phyloP scores from a whole-genome alignment of 2,113 vertebrate species.

The Prunella himalayana region DNA sequence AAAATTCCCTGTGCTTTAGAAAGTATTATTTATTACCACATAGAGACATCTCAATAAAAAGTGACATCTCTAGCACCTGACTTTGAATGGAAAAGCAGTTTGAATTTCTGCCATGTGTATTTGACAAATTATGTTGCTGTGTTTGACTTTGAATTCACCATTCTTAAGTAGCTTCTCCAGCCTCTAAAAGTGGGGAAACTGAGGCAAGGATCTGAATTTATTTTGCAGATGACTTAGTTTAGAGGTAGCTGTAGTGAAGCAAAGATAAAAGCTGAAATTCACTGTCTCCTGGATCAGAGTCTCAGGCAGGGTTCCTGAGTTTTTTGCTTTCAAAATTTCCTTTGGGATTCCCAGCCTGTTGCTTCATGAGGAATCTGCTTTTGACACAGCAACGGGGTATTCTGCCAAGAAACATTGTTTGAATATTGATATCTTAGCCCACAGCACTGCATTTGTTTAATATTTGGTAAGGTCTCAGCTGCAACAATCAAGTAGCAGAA shows the following conservation, averaged over 20 bases:
- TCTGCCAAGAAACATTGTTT: not conserved
- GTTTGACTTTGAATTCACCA: not conserved
- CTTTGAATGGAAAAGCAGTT: not conserved
- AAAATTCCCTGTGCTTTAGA: not conserved
- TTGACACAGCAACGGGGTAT: not conserved
- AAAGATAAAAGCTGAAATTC: not conserved
- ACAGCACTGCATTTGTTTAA: not conserved
- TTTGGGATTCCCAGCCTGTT: not conserved
- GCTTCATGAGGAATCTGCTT: not conserved
- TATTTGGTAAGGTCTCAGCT: not conserved
- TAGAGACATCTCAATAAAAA: not conserved
- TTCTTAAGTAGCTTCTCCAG: not conserved
- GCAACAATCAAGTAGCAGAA: not conserved
- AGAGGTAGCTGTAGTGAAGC: not conserved
- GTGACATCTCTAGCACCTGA: not conserved
- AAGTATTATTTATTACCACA: not conserved
- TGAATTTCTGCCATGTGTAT: not conserved
- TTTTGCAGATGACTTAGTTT: not conserved
- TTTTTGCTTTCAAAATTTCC: not conserved
- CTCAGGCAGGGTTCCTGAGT: not conserved
- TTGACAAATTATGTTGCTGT: not conserved
- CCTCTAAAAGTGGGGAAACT: not conserved
- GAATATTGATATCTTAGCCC: not conserved
- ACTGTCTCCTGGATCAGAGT: accelerated
- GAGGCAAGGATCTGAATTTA: not conserved